These are phyloP conservation scores for Cephalopachus bancanus DNA, from an alignment of 2,797 vertebrate genomes.

Conservation along the genomic window DNA sequence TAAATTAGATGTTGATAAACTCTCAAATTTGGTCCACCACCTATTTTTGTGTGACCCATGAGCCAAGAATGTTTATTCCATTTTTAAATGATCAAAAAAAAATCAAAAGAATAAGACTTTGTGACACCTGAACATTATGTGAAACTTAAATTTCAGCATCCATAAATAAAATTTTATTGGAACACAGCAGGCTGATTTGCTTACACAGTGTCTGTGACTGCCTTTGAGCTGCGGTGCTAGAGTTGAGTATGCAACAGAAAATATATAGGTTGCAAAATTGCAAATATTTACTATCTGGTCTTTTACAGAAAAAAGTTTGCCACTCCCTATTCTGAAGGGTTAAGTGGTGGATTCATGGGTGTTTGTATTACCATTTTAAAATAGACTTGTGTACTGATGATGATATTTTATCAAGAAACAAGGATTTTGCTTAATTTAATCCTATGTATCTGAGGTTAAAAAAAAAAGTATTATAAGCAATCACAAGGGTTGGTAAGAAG, in stretches of 20 bases:
- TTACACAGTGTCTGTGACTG: background rate
- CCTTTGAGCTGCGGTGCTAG: background rate
- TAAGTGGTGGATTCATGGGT: no score
- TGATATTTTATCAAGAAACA: background rate
- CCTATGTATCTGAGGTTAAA: background rate
- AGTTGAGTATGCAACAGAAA: background rate
- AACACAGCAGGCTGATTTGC: background rate
- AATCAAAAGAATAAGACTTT: no score
- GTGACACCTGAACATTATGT: no score
- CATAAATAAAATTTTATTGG: background rate
- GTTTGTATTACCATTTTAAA: no score
- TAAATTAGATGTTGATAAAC: background rate
- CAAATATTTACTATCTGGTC: background rate
- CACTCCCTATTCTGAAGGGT: no score
- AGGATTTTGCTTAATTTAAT: constrained; percentile 10
- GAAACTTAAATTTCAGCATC: no score
- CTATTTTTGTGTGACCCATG: background rate
- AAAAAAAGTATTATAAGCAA: background rate
- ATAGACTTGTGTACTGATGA: background rate
- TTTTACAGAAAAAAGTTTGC: background rate
- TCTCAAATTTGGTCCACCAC: background rate
- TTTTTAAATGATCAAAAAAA: no score
- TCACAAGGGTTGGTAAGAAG: background rate
- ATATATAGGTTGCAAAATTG: background rate
- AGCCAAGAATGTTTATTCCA: no score